Percentiles rank a stretch among this genome's conserved stretches.
Evolutionary conservation across 2,888 invertebrate species (phyloP).

Genomic region (Tenthredo amoena): DNA sequence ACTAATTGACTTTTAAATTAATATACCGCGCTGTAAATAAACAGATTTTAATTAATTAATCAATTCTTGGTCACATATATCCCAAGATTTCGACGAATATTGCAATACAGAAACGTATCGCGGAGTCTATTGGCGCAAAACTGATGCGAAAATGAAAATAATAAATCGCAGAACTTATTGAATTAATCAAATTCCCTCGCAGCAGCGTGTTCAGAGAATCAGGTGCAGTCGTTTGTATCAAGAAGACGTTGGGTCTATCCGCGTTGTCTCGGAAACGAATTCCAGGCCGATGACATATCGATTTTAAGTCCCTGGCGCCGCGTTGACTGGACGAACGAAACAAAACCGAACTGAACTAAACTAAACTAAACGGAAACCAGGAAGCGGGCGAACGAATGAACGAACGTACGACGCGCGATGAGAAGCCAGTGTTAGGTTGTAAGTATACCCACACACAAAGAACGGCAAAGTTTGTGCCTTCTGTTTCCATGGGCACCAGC

Average conservation of each 20-base stretch:
- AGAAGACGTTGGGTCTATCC: neutral
- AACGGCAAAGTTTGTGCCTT: slow-evolving; percentile 24
- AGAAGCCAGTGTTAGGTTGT: neutral
- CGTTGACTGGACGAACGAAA: slow-evolving; percentile 63
- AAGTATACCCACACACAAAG: neutral
- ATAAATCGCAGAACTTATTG: too few relatives aligned
- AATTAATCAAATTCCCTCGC: too few relatives aligned
- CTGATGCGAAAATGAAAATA: too few relatives aligned
- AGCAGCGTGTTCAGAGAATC: neutral
- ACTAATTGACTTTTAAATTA: slow-evolving; percentile 31
- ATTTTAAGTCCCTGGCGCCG: slow-evolving; percentile 65
- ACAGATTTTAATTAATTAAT: neutral
- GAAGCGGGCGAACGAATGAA: neutral
- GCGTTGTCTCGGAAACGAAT: slow-evolving; percentile 58
- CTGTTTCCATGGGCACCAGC: slow-evolving; percentile 35
- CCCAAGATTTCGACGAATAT: too few relatives aligned
- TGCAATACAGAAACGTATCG: too few relatives aligned
- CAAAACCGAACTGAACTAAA: slow-evolving; percentile 56
- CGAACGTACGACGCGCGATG: neutral
- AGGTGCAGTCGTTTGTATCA: neutral
- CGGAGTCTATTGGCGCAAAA: too few relatives aligned
- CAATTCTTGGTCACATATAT: too few relatives aligned
- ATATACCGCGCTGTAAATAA: neutral
- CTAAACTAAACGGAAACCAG: neutral
- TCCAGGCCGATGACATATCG: slow-evolving; percentile 69